Evolutionary conservation across 2,888 invertebrate species (phyloP), one percentile per base, ranked within the genome.

Genomic region (Volucella zonaria): DNA sequence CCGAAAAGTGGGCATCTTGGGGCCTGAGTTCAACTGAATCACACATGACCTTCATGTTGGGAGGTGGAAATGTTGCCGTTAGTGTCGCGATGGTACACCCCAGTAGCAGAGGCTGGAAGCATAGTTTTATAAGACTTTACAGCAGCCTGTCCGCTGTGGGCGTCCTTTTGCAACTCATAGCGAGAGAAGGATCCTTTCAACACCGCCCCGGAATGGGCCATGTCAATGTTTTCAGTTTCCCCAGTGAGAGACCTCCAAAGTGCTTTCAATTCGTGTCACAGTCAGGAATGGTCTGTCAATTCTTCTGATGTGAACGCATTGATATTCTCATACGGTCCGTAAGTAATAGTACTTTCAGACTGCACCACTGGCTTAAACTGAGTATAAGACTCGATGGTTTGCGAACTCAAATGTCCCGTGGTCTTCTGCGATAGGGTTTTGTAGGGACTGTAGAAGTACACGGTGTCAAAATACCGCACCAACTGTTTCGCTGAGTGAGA

Each of bases 31-130:
- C 99, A 8, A 99, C 98, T 49, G 97, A 96, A 90, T 99, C 98
- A 87, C 97, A 96, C 88, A 96, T 94, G 31, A 96, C 93, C 87
- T 96, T 94, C 93, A 99, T 96, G 91, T 97, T 96, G n/a, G 0
- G 98, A 98, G 10, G 99, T 99, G 0, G 99, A 99, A 89, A 99
- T 99, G 91, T 99, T 99, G 49, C 98, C 99, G 91, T 99, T 99
- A 87, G 98, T 98, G 92, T 99, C 99, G 71, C 92, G 88, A 64
- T 99, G 99, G 92, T 99, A 99, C 11, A 99, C 97, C 92, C 98
- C 98, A 51, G 95, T 94, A 0, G 99, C 99, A 45, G 98, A 95
- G 0, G 98, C 97, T 12, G 96, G 96, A 15, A 96, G 91, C 83
- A 95, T 92, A 0, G 96, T 98, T 92, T 97, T 97, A 91, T 98